Evolutionary conservation across 2,797 vertebrate genomes (phyloP).

Genomic region (Limosa lapponica): DNA sequence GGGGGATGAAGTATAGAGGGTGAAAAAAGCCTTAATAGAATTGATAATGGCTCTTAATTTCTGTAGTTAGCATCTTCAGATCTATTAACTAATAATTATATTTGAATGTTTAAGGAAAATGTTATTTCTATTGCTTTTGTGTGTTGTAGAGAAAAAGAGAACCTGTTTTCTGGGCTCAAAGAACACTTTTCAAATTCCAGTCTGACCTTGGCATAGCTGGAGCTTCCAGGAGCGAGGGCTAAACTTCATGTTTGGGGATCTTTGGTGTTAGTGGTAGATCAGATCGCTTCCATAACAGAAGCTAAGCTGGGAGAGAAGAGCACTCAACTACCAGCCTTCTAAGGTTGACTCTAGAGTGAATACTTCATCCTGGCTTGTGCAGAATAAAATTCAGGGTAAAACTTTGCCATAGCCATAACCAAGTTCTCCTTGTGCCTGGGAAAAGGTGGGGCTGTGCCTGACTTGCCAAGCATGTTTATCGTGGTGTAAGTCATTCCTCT

Average conservation of each 20-base stretch:
- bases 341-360: not conserved
- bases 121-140: not conserved
- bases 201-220: not conserved
- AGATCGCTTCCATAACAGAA: not conserved
- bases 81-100: not conserved
- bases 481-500: not conserved
- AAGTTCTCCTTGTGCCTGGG: not conserved
- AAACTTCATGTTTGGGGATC: not conserved
- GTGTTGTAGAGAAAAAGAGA: not conserved
- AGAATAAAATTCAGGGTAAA: not conserved
- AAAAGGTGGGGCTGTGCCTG: not conserved
- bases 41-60: not conserved
- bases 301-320: not conserved
- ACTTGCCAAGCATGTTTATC: not conserved
- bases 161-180: not conserved
- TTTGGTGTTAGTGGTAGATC: not conserved
- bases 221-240: not conserved
- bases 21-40: not conserved
- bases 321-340: not conserved
- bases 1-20: not conserved
- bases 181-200: not conserved
- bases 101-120: not conserved
- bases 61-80: not conserved
- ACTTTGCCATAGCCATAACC: rapidly evolving
- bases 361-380: rapidly evolving